Percentiles rank a stretch among this genome's conserved stretches.
phyloP scores from a whole-genome alignment of 2,888 invertebrate species.

The Aethes cnicana region DNA sequence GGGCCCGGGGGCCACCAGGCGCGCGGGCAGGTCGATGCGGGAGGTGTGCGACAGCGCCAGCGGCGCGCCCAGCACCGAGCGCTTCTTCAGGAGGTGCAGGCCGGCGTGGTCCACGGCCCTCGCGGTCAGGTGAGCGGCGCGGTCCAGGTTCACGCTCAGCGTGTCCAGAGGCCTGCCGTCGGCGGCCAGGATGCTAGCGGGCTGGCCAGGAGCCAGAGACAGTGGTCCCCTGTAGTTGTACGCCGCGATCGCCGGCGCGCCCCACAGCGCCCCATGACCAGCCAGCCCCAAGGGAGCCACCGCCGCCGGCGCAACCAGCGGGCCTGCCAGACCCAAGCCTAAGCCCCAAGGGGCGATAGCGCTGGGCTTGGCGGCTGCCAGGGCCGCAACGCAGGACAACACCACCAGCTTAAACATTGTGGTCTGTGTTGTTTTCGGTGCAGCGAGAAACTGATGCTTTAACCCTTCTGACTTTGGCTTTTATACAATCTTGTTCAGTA shows the following conservation, averaged over 20 bases:
- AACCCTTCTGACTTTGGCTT: slow-evolving; percentile 55
- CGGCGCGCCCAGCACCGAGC: slow-evolving; percentile 56
- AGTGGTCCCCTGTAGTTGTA: slow-evolving; percentile 73
- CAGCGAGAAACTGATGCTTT: slow-evolving; percentile 63
- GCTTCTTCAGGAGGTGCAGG: slow-evolving; percentile 60
- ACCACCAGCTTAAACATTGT: slow-evolving; percentile 83
- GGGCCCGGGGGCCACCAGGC: slow-evolving; percentile 46
- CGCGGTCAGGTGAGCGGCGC: slow-evolving; percentile 67
- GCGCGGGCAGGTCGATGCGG: slow-evolving; percentile 49
- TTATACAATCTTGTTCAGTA: slow-evolving; percentile 65
- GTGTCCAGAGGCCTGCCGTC: slow-evolving; percentile 77
- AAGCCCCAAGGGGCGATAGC: slow-evolving; percentile 43
- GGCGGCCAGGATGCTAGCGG: slow-evolving; percentile 69
- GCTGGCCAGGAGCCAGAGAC: slow-evolving; percentile 71
- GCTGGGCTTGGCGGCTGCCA: slow-evolving; percentile 77
- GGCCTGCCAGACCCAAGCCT: slow-evolving; percentile 41
- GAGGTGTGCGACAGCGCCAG: slow-evolving; percentile 51
- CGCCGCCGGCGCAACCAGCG: slow-evolving; percentile 44
- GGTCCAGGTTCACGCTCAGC: slow-evolving; percentile 72
- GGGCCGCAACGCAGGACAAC: slow-evolving; percentile 83
- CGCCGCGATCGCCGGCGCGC: slow-evolving; percentile 55
- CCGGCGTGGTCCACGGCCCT: slow-evolving; percentile 58
- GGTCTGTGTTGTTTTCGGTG: slow-evolving; percentile 75
- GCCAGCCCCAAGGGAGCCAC: slow-evolving; percentile 39
- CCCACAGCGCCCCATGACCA: slow-evolving; percentile 35